A percentile compares a stretch with the other conserved stretches of the same genome.
Conservation (phyloP, 2,888 invertebrate species). For the Cheilosia pagana region DNA sequence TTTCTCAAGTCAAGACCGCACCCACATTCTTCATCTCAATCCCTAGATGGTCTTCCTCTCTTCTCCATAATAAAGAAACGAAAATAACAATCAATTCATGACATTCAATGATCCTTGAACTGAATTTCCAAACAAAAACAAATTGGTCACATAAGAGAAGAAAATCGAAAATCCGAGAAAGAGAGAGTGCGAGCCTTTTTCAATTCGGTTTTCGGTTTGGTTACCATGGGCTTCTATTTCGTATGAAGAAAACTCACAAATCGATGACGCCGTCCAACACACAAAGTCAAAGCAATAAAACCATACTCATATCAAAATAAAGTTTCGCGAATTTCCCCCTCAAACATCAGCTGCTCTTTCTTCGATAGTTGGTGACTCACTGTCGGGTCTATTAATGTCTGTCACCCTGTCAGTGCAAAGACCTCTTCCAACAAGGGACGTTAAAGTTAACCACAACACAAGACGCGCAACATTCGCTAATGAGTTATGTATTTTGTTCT, state of each 20-base stretch:
- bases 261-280: constrained; percentile 44
- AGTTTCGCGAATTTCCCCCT: constrained; percentile 10
- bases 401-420: constrained; percentile 29
- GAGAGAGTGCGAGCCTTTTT: neutral
- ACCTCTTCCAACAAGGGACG: constrained; percentile 22
- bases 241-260: constrained; percentile 36
- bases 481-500: constrained; percentile 39
- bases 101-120: constrained; percentile 55
- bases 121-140: constrained; percentile 28
- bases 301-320: constrained; percentile 10
- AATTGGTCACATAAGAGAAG: constrained; percentile 23
- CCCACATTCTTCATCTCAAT: constrained; percentile 24
- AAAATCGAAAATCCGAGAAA: constrained; percentile 20
- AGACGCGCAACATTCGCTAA: constrained; percentile 16
- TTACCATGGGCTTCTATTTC: constrained; percentile 24
- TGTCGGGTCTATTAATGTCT: constrained; percentile 33
- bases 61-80: neutral
- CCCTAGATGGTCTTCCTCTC: neutral
- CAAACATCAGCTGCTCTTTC: constrained; percentile 8
- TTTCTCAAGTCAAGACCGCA: constrained; percentile 43
- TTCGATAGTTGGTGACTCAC: constrained; percentile 35
- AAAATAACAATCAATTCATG: constrained; percentile 19
- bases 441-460: constrained; percentile 21
- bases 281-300: constrained; percentile 37
- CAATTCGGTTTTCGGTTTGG: constrained; percentile 4